phyloP scores from a whole-genome alignment of 2,797 vertebrate species.

The Lacerta viridis region DNA sequence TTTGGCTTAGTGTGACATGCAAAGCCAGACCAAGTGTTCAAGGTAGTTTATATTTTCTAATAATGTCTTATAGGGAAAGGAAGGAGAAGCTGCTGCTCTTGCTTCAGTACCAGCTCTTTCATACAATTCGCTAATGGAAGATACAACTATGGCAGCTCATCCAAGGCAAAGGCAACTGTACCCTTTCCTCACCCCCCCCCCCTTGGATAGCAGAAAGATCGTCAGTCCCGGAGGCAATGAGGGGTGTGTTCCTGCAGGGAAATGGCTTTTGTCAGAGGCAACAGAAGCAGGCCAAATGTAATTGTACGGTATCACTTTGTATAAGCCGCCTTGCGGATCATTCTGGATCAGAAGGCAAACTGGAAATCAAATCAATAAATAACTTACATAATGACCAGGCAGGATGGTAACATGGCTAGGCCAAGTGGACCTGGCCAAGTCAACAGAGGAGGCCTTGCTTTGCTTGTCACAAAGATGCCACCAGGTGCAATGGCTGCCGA shows the following conservation, averaged over 20 bases:
- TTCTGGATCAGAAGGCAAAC: not conserved
- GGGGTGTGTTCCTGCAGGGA: not conserved
- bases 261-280: not conserved
- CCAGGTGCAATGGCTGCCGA: not conserved
- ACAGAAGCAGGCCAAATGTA: no score
- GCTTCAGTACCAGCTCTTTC: not conserved
- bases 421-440: no score
- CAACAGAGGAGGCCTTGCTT: no score
- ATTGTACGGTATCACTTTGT: not conserved
- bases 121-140: not conserved
- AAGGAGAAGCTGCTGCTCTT: not conserved
- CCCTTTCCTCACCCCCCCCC: not conserved
- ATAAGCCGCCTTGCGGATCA: not conserved
- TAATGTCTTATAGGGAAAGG: not conserved
- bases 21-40: not conserved
- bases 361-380: no score
- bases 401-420: no score
- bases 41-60: not conserved
- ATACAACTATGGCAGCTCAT: not conserved
- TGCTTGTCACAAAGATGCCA: not conserved
- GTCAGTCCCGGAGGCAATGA: not conserved
- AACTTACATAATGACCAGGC: not conserved
- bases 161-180: not conserved
- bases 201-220: not conserved
- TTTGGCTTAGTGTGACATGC: no score